Conservation (phyloP, 2,797 vertebrate species). For the Percopsis omiscomaycus region DNA sequence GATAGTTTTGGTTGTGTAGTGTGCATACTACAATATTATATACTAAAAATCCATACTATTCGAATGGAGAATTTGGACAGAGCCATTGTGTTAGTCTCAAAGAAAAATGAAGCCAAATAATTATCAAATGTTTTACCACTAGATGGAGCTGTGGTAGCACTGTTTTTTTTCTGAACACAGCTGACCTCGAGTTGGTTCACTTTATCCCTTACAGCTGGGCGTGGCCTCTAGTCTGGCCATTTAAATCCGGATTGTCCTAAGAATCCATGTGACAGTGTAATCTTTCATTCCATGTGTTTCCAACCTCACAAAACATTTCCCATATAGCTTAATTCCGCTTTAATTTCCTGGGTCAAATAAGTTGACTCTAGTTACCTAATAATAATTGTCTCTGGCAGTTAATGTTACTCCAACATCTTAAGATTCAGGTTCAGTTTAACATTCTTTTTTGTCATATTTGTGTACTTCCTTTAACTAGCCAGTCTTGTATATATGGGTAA, state of each 20-base stretch:
- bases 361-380: background rate
- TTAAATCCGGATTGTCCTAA: background rate
- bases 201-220: background rate
- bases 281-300: background rate
- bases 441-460: no score
- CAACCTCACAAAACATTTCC: background rate
- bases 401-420: no score
- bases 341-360: background rate
- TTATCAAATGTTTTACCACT: conserved; percentile 9
- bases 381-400: no score
- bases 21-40: no score
- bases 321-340: background rate
- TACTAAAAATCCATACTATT: no score
- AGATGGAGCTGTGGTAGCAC: conserved; percentile 27
- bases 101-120: no score
- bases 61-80: no score
- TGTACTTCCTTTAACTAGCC: no score
- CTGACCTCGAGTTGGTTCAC: background rate
- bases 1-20: no score
- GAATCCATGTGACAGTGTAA: conserved; percentile 1
- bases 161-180: background rate
- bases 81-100: no score
- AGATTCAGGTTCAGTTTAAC: no score
- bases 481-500: no score
- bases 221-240: background rate